Percentiles rank a stretch among this genome's conserved stretches.
Evolutionary conservation across 1,140 invertebrate species (phyloP).

Genomic region (Hylyphantes graminicola): DNA sequence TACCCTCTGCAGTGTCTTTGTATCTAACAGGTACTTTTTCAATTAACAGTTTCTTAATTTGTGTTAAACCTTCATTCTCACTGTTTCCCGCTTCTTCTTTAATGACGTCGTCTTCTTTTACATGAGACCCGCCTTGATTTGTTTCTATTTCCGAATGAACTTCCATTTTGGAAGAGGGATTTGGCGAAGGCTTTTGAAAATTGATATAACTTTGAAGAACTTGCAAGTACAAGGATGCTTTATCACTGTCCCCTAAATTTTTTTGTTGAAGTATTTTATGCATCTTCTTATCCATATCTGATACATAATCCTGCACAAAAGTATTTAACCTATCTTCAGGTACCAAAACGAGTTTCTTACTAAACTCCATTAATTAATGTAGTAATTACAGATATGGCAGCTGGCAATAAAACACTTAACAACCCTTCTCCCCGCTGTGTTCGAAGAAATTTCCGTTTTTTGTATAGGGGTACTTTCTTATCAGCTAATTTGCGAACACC

Average conservation of each 20-base stretch:
- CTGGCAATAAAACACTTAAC: background rate
- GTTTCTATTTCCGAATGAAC: background rate
- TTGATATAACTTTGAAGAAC: background rate
- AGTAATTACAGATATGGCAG: background rate
- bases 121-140: too few relatives aligned
- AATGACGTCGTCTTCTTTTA: too few relatives aligned
- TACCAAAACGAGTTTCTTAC: background rate
- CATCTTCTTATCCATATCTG: constrained; percentile 16
- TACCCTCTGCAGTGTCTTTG: background rate
- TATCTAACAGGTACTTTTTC: background rate
- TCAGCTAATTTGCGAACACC: background rate
- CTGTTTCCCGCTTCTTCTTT: accelerated
- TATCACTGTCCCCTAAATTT: background rate
- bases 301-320: background rate
- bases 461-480: background rate
- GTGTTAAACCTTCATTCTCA: background rate
- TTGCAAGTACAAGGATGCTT: constrained; percentile 9
- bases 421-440: background rate
- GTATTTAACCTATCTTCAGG: background rate
- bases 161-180: background rate
- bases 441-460: background rate
- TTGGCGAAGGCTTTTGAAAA: background rate
- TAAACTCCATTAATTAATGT: background rate
- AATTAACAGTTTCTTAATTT: background rate
- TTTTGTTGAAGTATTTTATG: background rate